Evolutionary conservation across 2,113 vertebrate genomes (phyloP).

Genomic region (Probosciger aterrimus): DNA sequence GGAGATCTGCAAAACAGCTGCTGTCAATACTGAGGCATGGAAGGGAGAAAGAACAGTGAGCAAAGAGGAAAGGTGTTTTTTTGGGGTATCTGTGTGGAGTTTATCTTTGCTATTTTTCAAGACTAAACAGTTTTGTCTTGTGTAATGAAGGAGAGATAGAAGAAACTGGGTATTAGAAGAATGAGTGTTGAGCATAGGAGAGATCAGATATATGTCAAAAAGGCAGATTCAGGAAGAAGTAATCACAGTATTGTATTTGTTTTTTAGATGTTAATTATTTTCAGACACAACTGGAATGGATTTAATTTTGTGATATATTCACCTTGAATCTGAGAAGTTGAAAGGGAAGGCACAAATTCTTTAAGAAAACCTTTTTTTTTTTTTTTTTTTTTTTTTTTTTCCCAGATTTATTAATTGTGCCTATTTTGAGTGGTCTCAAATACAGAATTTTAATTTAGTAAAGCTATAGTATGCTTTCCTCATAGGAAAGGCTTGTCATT

Average conservation of each 20-base stretch:
- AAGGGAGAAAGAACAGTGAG: not conserved
- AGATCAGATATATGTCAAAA: not conserved
- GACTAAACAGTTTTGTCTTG: not conserved
- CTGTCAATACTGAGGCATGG: not conserved
- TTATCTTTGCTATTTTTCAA: not conserved
- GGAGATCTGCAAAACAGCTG: not conserved
- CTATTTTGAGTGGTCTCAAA: not conserved
- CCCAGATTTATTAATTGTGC: not conserved
- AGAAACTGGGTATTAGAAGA: not conserved
- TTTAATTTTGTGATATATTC: not conserved
- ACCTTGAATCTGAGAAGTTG: not conserved
- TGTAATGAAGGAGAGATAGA: not conserved
- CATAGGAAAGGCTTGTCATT: not conserved
- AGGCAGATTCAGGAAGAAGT: not conserved
- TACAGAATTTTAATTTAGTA: not conserved
- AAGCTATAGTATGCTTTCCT: not conserved
- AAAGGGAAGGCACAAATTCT: not conserved
- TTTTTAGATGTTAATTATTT: not conserved
- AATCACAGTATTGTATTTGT: not conserved
- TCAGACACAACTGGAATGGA: not conserved
- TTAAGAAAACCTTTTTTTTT: not conserved
- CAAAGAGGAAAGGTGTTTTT: not conserved
- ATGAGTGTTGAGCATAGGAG: not conserved
- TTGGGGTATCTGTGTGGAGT: not conserved
- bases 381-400: too few species aligned